Evolutionary conservation across 2,888 invertebrate genomes (phyloP).

Genomic region (Sclerodermus sp.): DNA sequence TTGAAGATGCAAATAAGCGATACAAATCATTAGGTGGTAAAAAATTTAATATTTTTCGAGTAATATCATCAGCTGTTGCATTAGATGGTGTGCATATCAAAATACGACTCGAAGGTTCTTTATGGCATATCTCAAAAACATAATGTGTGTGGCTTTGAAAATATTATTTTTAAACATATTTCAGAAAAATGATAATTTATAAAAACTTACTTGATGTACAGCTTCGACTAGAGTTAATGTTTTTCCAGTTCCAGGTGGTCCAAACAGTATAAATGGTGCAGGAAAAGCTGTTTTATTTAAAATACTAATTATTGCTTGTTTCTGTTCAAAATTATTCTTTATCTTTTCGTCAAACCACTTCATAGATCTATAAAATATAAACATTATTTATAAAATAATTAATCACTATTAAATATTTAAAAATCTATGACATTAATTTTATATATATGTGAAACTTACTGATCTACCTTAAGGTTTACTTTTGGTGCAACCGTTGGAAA

Average conservation of each 20-base stretch:
- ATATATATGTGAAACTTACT: too few relatives aligned
- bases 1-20: slow-evolving; percentile 52
- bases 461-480: too few relatives aligned
- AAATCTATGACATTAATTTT: slow-evolving; percentile 17
- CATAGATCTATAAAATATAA: slow-evolving; percentile 13
- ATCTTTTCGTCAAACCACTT: too few relatives aligned
- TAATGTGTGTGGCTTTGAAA: slow-evolving; percentile 1
- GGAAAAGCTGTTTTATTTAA: slow-evolving; percentile 64
- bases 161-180: not conserved
- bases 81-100: slow-evolving; percentile 73
- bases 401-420: not conserved
- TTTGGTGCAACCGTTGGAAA: too few relatives aligned
- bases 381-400: slow-evolving; percentile 22
- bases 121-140: slow-evolving; percentile 38
- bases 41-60: slow-evolving; percentile 56
- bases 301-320: slow-evolving; percentile 69
- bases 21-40: slow-evolving; percentile 51
- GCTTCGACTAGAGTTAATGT: slow-evolving; percentile 73
- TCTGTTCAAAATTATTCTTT: slow-evolving; percentile 63
- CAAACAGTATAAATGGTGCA: slow-evolving; percentile 81
- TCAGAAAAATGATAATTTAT: slow-evolving; percentile 1
- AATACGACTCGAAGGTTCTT: slow-evolving; percentile 58
- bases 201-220: slow-evolving; percentile 65
- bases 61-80: slow-evolving; percentile 71
- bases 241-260: slow-evolving; percentile 84